Evolutionary conservation across 2,113 vertebrate genomes (phyloP).

Genomic region (Lanius ludovicianus): DNA sequence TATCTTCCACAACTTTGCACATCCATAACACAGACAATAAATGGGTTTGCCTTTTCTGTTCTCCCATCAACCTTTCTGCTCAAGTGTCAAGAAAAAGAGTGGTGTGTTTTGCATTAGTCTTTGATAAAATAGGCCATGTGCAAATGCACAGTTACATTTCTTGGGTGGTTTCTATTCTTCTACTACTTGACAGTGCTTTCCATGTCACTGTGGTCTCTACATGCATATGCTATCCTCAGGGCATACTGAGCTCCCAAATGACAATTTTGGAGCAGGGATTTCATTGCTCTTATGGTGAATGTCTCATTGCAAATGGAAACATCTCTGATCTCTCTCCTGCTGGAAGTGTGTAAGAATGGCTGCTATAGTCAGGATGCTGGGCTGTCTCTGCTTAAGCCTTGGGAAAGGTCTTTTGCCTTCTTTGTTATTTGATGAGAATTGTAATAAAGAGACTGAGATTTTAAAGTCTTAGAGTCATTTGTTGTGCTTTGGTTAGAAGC

Average conservation of each 20-base stretch:
- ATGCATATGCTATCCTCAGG: not conserved
- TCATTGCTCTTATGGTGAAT: not conserved
- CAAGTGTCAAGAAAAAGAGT: not conserved
- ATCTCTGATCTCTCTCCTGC: not conserved
- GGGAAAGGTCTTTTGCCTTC: not conserved
- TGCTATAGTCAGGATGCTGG: not conserved
- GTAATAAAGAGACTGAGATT: not conserved
- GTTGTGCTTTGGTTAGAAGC: not conserved
- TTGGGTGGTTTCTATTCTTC: not conserved
- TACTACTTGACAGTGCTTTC: not conserved
- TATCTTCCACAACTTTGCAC: not conserved
- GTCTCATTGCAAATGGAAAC: not conserved
- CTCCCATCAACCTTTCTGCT: not conserved
- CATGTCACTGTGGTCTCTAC: not conserved
- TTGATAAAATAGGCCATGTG: not conserved
- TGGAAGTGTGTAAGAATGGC: not conserved
- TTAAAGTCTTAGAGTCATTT: not conserved
- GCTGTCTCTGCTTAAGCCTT: not conserved
- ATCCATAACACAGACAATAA: not conserved
- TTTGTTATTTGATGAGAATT: not conserved
- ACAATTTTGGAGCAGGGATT: not conserved
- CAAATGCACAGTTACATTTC: not conserved
- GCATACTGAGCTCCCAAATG: not conserved
- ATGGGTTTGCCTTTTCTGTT: not conserved
- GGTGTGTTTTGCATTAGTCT: not conserved